Percentiles rank a stretch among this genome's conserved stretches.
These are phyloP conservation scores for Elmis aenea DNA, from an alignment of 2,888 invertebrate genomes.

Conservation along the genomic window DNA sequence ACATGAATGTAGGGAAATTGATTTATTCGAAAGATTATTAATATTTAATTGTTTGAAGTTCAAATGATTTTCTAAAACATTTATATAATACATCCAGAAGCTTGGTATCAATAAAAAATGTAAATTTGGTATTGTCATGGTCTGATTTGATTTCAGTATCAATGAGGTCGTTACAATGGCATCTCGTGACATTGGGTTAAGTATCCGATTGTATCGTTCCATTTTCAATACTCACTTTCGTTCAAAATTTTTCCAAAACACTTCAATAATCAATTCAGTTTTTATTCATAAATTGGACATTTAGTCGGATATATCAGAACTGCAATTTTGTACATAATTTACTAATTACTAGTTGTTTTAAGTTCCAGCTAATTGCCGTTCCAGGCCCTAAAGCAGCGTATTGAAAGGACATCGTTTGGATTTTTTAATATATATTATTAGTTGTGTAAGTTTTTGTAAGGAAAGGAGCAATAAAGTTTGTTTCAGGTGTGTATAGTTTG, in stretches of 20 bases:
- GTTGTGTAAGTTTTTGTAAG: constrained; percentile 6
- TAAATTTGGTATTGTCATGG: constrained; percentile 21
- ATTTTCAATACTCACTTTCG: constrained; percentile 6
- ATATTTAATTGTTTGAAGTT: too few species aligned
- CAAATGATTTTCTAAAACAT: too few species aligned
- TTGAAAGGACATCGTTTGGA: too few species aligned
- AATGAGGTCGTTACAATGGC: constrained; percentile 13
- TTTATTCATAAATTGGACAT: neutral
- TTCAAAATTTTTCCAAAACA: constrained; percentile 1
- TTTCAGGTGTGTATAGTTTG: neutral
- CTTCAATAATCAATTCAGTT: too few species aligned
- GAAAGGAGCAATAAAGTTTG: constrained; percentile 13
- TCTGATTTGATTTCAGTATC: constrained; percentile 33
- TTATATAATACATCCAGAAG: constrained; percentile 5
- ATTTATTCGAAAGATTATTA: too few species aligned
- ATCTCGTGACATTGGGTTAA: constrained; percentile 25
- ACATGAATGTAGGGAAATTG: too few species aligned
- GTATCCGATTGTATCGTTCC: constrained; percentile 37
- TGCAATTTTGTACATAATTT: constrained; percentile 4
- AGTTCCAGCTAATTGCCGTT: constrained; percentile 15
- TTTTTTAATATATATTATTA: neutral
- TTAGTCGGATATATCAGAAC: too few species aligned
- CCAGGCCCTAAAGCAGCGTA: too few species aligned
- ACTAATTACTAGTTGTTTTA: constrained; percentile 13
- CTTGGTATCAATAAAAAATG: constrained; percentile 6